Percentiles rank a stretch among this genome's conserved stretches.
phyloP scores from a whole-genome alignment of 1,140 invertebrate species.

The Drosophila kikkawai region DNA sequence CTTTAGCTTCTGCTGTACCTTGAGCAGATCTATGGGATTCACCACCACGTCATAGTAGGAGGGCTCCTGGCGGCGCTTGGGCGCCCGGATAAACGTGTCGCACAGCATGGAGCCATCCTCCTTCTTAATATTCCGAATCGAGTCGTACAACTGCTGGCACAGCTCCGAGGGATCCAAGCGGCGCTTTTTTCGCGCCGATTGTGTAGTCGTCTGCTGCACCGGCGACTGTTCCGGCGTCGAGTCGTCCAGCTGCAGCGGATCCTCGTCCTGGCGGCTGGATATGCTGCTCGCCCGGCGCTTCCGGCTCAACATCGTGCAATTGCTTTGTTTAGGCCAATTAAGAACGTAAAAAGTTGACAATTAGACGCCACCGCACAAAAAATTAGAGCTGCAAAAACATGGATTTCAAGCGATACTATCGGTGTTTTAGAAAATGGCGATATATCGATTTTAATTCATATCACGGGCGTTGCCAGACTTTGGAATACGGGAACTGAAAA shows the following conservation, averaged over 20 bases:
- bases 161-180: conserved; percentile 88
- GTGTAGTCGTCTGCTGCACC: conserved; percentile 68
- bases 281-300: conserved; percentile 83
- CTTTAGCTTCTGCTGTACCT: conserved; percentile 97
- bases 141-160: conserved; percentile 97
- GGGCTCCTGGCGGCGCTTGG: conserved; percentile 95
- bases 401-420: background rate
- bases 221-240: conserved; percentile 87
- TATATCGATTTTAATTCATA: background rate
- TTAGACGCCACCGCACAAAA: conserved; percentile 61
- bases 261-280: conserved; percentile 79
- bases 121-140: conserved; percentile 95
- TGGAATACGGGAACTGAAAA: no score
- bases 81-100: conserved; percentile 97
- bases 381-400: conserved; percentile 20
- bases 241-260: conserved; percentile 79
- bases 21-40: conserved; percentile 96
- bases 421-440: background rate
- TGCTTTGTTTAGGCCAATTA: conserved; percentile 3
- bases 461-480: no score
- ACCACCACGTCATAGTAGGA: conserved; percentile 96
- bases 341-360: conserved; percentile 29
- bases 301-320: conserved; percentile 72
- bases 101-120: conserved; percentile 96
- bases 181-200: conserved; percentile 76